phyloP scores from a whole-genome alignment of 2,113 vertebrate genomes.

The Bucco capensis region DNA sequence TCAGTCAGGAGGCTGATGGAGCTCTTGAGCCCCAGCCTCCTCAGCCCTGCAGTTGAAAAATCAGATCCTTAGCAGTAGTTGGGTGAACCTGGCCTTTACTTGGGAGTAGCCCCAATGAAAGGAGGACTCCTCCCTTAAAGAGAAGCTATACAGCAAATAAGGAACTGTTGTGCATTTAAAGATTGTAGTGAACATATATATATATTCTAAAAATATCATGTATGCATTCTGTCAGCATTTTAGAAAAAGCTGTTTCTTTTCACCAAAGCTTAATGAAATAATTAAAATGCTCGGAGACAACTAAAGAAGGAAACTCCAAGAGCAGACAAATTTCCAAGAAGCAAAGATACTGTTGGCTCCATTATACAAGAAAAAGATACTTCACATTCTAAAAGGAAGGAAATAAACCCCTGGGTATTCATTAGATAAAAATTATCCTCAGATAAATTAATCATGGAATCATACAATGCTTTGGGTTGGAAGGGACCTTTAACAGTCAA shows the following conservation, averaged over 20 bases:
- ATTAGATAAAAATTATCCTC: neutral
- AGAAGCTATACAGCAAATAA: neutral
- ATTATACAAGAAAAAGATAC: neutral
- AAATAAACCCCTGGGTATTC: neutral
- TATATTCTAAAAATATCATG: neutral
- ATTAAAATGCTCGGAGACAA: neutral
- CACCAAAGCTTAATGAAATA: neutral
- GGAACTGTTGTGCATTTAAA: neutral
- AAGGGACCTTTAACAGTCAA: no score
- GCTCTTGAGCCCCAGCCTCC: neutral
- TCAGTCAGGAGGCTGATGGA: accelerated
- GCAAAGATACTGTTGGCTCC: neutral
- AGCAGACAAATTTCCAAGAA: neutral
- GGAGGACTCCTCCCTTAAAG: neutral
- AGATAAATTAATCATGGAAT: neutral
- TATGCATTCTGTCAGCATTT: neutral
- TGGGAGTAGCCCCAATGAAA: neutral
- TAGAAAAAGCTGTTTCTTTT: neutral
- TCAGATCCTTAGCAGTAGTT: neutral
- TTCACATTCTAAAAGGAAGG: neutral
- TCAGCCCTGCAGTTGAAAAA: neutral
- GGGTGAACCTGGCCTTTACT: neutral
- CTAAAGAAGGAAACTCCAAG: neutral
- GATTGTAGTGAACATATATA: neutral
- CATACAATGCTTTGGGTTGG: no score